A percentile compares a stretch with the other conserved stretches of the same genome.
phyloP scores from a whole-genome alignment of 2,888 invertebrate genomes.

The Diploptera punctata region DNA sequence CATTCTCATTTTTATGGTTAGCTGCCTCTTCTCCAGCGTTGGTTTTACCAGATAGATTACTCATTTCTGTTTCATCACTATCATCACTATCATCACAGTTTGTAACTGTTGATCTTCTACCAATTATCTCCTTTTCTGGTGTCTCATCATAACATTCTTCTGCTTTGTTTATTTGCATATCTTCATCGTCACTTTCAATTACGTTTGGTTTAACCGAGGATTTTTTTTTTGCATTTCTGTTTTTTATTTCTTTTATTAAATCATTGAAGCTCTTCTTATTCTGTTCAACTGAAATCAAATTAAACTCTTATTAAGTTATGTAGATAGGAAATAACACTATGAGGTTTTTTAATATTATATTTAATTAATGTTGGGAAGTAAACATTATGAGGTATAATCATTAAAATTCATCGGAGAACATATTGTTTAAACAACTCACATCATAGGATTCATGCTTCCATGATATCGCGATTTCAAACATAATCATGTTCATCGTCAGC shows the following conservation, averaged over 20 bases:
- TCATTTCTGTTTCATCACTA: neutral
- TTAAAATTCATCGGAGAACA: no score
- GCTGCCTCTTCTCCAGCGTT: neutral
- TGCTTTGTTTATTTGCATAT: no score
- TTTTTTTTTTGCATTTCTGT: slow-evolving; percentile 45
- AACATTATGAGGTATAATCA: no score
- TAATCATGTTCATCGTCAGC: no score
- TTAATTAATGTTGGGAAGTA: no score
- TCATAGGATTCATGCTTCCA: no score
- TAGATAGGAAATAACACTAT: no score
- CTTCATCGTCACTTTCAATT: neutral
- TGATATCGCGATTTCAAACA: no score
- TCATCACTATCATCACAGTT: slow-evolving; percentile 1
- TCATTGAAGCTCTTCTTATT: slow-evolving; percentile 52
- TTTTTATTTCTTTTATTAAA: slow-evolving; percentile 52
- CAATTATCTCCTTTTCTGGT: neutral
- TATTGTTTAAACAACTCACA: no score
- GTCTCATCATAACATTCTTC: neutral
- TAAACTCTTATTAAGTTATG: slow-evolving; percentile 24
- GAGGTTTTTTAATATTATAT: no score
- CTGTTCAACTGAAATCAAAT: slow-evolving; percentile 49
- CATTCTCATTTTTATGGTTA: neutral
- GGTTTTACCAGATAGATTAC: no score
- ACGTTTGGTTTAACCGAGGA: slow-evolving; percentile 36
- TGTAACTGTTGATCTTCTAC: neutral